Evolutionary conservation across 2,113 vertebrate species (phyloP).

Genomic region (Colossoma macropomum): DNA sequence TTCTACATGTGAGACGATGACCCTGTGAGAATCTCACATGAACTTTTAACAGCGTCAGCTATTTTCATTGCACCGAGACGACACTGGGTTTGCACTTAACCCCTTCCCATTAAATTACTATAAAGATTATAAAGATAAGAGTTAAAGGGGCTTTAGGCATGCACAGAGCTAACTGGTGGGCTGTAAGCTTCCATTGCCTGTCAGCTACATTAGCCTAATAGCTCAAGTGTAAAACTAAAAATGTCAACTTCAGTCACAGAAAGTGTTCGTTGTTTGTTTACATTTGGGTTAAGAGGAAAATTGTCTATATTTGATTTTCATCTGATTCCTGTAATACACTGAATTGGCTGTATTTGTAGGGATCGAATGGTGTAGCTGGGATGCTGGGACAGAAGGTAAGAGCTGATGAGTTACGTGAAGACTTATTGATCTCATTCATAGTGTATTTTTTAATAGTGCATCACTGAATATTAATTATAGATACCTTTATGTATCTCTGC

Average conservation of each 20-base stretch:
- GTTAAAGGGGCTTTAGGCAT: too few relatives aligned
- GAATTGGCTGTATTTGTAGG: conserved; percentile 70
- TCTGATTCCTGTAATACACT: not conserved
- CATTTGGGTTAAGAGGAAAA: not conserved
- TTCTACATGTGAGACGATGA: too few relatives aligned
- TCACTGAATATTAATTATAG: not conserved
- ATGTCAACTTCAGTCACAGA: not conserved
- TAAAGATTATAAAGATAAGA: too few relatives aligned
- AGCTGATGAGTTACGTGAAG: conserved; percentile 7
- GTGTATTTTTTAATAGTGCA: not conserved
- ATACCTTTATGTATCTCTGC: not conserved
- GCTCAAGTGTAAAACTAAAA: not conserved
- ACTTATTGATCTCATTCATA: not conserved
- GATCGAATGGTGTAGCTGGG: conserved; percentile 81
- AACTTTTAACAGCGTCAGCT: too few relatives aligned
- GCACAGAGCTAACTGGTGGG: too few relatives aligned
- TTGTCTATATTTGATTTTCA: not conserved
- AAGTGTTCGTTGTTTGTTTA: not conserved
- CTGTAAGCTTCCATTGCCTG: too few relatives aligned
- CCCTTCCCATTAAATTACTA: too few relatives aligned
- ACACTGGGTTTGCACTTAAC: not conserved
- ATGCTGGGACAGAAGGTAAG: conserved; percentile 88
- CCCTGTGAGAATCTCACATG: too few relatives aligned
- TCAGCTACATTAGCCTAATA: not conserved
- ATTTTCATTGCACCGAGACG: too few relatives aligned